Conservation (phyloP, 2,888 invertebrate genomes). For the Hyles lineata region DNA sequence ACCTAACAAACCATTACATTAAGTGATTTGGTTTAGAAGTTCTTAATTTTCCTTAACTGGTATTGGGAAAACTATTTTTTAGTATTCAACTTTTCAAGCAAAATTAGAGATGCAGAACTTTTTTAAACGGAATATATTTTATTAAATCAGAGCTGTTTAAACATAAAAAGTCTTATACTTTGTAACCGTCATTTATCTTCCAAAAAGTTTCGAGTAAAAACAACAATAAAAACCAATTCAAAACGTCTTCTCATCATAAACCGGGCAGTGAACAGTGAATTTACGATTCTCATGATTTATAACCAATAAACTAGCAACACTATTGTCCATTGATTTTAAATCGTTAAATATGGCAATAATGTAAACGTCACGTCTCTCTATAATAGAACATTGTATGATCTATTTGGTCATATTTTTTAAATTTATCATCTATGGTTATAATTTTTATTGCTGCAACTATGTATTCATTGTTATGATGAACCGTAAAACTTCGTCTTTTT, state of each 20-base stretch:
- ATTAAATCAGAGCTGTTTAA: neutral
- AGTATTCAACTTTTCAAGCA: too few species aligned
- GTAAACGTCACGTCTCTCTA: slow-evolving; percentile 73
- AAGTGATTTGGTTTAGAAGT: too few species aligned
- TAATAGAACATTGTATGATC: slow-evolving; percentile 65
- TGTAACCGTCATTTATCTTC: neutral
- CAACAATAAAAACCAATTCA: slow-evolving; percentile 22
- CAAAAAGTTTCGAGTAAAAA: neutral
- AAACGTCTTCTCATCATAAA: slow-evolving; percentile 61
- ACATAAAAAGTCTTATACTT: neutral
- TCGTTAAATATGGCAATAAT: slow-evolving; percentile 78
- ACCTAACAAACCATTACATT: too few species aligned
- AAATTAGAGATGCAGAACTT: too few species aligned
- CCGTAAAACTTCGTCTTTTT: neutral
- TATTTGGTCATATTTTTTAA: slow-evolving; percentile 52
- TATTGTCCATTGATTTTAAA: slow-evolving; percentile 71
- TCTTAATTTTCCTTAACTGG: too few species aligned
- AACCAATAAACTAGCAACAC: slow-evolving; percentile 70
- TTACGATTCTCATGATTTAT: slow-evolving; percentile 76
- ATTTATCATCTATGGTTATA: slow-evolving; percentile 40
- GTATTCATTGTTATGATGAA: slow-evolving; percentile 17
- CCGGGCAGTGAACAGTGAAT: slow-evolving; percentile 57
- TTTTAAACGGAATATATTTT: too few species aligned
- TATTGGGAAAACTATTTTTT: too few species aligned
- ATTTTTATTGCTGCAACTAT: slow-evolving; percentile 45